Evolutionary conservation across 2,113 vertebrate species (phyloP).

Genomic region (Clarias macrocephalus): DNA sequence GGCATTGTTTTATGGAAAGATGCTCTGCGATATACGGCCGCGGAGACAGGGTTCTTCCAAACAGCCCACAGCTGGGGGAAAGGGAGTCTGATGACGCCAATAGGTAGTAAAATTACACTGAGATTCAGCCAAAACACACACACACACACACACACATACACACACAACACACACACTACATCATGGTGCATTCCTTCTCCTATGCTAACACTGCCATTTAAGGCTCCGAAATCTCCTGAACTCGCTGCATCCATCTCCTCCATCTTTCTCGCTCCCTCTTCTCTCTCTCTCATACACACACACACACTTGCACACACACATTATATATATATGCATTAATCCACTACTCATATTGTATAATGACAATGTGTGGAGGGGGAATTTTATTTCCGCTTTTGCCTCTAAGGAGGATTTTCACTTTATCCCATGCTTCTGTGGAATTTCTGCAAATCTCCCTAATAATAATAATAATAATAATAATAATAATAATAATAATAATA

Average conservation of each 20-base stretch:
- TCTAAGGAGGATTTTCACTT: background rate
- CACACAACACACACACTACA: constrained; percentile 22
- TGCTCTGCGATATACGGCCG: constrained; percentile 12
- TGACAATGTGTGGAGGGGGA: background rate
- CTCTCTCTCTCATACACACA: background rate
- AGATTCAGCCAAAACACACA: constrained; percentile 39
- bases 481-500: background rate
- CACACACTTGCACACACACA: background rate
- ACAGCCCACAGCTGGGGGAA: constrained; percentile 35
- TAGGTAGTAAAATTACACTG: constrained; percentile 44
- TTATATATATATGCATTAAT: background rate
- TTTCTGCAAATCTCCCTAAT: background rate
- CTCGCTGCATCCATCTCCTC: background rate
- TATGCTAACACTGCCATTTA: constrained; percentile 47
- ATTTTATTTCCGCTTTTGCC: background rate
- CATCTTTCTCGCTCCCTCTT: background rate
- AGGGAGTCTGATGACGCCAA: constrained; percentile 30
- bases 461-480: background rate
- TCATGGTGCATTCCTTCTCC: constrained; percentile 41
- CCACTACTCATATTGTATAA: background rate
- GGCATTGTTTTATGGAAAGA: constrained; percentile 13
- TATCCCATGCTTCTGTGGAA: background rate
- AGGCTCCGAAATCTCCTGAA: constrained; percentile 40
- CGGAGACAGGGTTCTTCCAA: constrained; percentile 26
- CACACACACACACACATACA: constrained; percentile 38